phyloP scores from a whole-genome alignment of 2,113 vertebrate species.

The Hirundichthys speculiger region DNA sequence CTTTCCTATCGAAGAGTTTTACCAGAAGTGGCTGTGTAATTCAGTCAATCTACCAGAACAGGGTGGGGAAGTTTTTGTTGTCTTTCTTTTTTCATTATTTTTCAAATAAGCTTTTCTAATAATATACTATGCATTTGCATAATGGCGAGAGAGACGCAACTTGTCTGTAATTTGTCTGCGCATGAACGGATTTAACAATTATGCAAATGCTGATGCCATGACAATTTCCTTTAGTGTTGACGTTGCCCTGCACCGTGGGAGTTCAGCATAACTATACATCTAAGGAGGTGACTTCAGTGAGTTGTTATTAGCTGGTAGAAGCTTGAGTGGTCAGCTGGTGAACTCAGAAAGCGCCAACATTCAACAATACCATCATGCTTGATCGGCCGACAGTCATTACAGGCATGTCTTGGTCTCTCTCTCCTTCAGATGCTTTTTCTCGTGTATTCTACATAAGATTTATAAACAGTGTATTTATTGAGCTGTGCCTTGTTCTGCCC shows the following conservation, averaged over 20 bases:
- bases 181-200: conserved; percentile 23
- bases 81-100: conserved; percentile 23
- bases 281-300: conserved; percentile 13
- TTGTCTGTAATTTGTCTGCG: conserved; percentile 41
- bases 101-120: conserved; percentile 43
- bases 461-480: conserved; percentile 75
- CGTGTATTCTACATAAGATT: conserved; percentile 61
- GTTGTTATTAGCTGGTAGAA: conserved; percentile 20
- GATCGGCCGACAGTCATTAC: conserved; percentile 17
- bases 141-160: conserved; percentile 39
- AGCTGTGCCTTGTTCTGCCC: conserved; percentile 70
- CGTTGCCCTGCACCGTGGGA: background rate
- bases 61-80: conserved; percentile 35
- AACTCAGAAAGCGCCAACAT: conserved; percentile 10
- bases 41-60: conserved; percentile 50
- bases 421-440: conserved; percentile 26
- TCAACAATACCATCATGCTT: conserved; percentile 3
- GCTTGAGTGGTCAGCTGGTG: conserved; percentile 10
- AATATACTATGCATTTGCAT: conserved; percentile 61
- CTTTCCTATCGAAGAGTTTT: conserved; percentile 49
- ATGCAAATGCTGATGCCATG: conserved; percentile 28
- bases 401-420: conserved; percentile 33
- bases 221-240: background rate
- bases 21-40: conserved; percentile 43
- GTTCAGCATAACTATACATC: background rate